Conservation (phyloP, 2,113 vertebrate genomes). For the Potamarius usumacintae region DNA sequence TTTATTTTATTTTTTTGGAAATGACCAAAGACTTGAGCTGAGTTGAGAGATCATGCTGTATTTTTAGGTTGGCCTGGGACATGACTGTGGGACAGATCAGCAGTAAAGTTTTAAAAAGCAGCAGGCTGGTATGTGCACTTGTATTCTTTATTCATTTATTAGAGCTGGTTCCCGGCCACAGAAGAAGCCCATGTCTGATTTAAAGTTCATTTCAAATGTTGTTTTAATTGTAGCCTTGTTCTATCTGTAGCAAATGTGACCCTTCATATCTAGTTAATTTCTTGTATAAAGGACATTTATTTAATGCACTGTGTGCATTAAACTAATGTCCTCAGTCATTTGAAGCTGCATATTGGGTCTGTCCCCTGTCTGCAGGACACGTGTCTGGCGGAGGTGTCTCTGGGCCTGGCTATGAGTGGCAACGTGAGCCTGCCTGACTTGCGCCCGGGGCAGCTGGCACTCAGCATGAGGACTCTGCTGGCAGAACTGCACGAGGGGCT, state of each 20-base stretch:
- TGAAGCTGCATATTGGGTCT: neutral
- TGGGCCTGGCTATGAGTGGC: slow-evolving; percentile 82
- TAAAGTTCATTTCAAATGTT: neutral
- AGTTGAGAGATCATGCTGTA: neutral
- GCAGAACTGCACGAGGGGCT: slow-evolving; percentile 91
- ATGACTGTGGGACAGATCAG: slow-evolving; percentile 85
- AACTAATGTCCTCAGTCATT: neutral
- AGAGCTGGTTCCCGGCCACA: neutral
- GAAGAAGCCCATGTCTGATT: neutral
- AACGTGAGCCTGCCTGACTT: slow-evolving; percentile 78
- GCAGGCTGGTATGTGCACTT: slow-evolving; percentile 81
- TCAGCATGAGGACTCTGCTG: slow-evolving; percentile 78
- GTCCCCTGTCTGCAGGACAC: slow-evolving; percentile 72
- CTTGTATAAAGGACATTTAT: neutral
- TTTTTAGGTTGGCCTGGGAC: slow-evolving; percentile 79
- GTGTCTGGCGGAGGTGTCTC: slow-evolving; percentile 87
- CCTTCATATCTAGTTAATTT: neutral
- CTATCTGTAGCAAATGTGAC: neutral
- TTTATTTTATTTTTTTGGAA: too few relatives aligned
- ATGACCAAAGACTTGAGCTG: neutral
- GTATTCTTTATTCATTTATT: neutral
- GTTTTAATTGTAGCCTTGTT: neutral
- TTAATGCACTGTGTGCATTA: neutral
- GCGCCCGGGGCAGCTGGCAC: slow-evolving; percentile 71
- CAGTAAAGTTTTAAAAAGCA: slow-evolving; percentile 95